Percentiles rank a stretch among this genome's conserved stretches.
Evolutionary conservation across 30 jellyfish, hydroid and myxozoan species (phyloP).

Genomic region (Turritopsis dohrnii): DNA sequence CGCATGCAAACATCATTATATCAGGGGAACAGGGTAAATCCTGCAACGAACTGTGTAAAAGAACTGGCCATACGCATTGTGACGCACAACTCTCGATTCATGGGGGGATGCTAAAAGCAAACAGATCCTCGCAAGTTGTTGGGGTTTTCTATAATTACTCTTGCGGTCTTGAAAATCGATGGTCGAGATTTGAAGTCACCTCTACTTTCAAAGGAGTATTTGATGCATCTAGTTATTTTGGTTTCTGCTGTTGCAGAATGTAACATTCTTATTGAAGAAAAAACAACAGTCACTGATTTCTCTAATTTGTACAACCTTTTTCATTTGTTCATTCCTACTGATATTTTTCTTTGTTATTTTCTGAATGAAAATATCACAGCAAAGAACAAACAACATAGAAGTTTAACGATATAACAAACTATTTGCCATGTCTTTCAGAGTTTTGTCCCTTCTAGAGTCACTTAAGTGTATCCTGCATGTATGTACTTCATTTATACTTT

Average conservation of each 20-base stretch:
- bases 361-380: no score
- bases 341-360: no score
- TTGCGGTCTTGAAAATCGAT: background rate
- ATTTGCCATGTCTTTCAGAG: no score
- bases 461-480: no score
- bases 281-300: no score
- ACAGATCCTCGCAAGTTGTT: background rate
- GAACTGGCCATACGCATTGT: background rate
- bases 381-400: no score
- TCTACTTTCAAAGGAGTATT: background rate
- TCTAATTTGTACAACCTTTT: no score
- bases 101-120: background rate
- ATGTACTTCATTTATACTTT: no score
- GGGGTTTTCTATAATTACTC: background rate
- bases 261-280: no score
- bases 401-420: no score
- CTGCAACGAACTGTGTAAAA: background rate
- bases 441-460: no score
- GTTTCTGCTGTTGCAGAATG: background rate
- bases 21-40: background rate
- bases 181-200: background rate
- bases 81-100: background rate
- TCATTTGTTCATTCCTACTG: no score
- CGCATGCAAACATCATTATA: background rate
- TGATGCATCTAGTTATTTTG: background rate